Base-by-base conservation (phyloP, 2,888 invertebrate species). In the Drosophila subsilvestris region DNA sequence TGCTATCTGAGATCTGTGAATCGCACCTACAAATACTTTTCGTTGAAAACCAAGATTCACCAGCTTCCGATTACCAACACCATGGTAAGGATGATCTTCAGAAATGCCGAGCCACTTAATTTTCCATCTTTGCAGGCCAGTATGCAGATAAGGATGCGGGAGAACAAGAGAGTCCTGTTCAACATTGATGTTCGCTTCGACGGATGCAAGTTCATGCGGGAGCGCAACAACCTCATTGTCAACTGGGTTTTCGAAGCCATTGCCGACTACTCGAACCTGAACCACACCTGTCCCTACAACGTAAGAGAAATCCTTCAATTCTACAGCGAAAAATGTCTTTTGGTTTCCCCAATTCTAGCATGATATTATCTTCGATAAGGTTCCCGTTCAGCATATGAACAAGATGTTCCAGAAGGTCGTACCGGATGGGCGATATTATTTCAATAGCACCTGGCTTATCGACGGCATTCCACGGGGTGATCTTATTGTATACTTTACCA, bases 11-110 rank as follows among this genome's bases (percentile, higher is more conserved):
- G 48, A 47, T 79, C 86, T 4, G 17, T 68, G 2, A 81, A 81
- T 63, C 83, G 86, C 10, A 77, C 75, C 7, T 86, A 74, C 63
- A 86, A 86, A 59, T 81, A 73, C 17, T 5, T 77, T 0, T 75
- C 77, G 1, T 0, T 65, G 1, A 75, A 48, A 32, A 6, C 18
- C 10, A 29, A 48, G 1, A 0, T 67, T 5, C 18, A 37, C n/a
- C 2, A 59, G 1, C 12, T 73, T 2, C 80, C 80, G 0, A 0
- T 86, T 12, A 25, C 22, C 2, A 60, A 47, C n/a, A 1, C 32
- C 1, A 2, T 14, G 60, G 80, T 81, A 74, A 63, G 43, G 2
- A 25, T 57, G 7, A n/a, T 9, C 12, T 5, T 10, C 10, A 12
- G 4, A 42, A 2, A 7, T 22, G 3, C 22, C 4, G 22, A 29